These are phyloP conservation scores for Lepidochitona cinerea DNA, from an alignment of 2,888 invertebrate genomes.

Conservation along the genomic window DNA sequence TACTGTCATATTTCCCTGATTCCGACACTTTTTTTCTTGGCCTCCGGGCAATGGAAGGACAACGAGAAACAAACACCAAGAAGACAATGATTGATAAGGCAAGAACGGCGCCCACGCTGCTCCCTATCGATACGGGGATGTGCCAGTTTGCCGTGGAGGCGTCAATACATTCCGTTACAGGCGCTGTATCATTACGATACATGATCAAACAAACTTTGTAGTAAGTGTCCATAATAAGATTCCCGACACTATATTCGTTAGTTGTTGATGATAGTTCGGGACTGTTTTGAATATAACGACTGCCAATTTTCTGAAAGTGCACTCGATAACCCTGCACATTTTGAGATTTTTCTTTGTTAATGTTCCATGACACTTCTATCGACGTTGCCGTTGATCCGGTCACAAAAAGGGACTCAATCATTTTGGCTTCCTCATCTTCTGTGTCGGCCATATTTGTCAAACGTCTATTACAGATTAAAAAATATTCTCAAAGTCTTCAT, in stretches of 20 bases:
- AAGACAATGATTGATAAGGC: slow-evolving; percentile 61
- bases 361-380: slow-evolving; percentile 51
- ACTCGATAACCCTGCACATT: slow-evolving; percentile 47
- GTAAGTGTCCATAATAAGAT: slow-evolving; percentile 61
- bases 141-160: slow-evolving; percentile 62
- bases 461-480: too few species aligned
- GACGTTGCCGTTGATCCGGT: slow-evolving; percentile 51
- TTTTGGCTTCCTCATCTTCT: not conserved
- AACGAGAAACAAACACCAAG: slow-evolving; percentile 57
- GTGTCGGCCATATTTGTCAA: not conserved
- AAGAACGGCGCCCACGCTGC: slow-evolving; percentile 61
- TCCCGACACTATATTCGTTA: slow-evolving; percentile 45
- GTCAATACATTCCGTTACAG: slow-evolving; percentile 51
- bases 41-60: slow-evolving; percentile 38
- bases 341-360: slow-evolving; percentile 25
- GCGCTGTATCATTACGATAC: slow-evolving; percentile 49
- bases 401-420: slow-evolving; percentile 33
- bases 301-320: slow-evolving; percentile 57
- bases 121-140: slow-evolving; percentile 62
- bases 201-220: slow-evolving; percentile 61
- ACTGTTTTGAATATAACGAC: slow-evolving; percentile 56
- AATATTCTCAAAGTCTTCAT: too few species aligned
- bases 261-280: slow-evolving; percentile 38
- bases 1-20: slow-evolving; percentile 57
- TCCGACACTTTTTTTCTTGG: slow-evolving; percentile 31